phyloP scores from a whole-genome alignment of 2,797 vertebrate species.

The Hydrophis major region DNA sequence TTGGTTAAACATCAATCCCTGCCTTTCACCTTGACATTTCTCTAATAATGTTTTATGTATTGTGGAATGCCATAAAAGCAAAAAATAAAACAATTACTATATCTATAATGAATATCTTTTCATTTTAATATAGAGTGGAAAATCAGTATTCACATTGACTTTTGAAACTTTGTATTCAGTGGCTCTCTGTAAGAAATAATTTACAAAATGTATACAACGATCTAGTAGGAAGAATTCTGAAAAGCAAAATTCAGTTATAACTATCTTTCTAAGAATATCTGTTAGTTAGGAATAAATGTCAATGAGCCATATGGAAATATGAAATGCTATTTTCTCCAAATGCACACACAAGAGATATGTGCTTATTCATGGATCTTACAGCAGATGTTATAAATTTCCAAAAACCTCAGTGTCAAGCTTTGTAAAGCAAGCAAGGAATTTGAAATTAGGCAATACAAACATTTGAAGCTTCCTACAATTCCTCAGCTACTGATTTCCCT shows the following conservation, averaged over 20 bases:
- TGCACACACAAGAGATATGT: neutral
- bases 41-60: neutral
- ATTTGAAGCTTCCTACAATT: neutral
- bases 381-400: neutral
- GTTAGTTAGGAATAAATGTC: neutral
- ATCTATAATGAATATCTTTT: no score
- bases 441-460: slow-evolving; percentile 23
- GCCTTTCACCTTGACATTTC: neutral
- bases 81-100: neutral
- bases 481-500: neutral
- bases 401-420: neutral
- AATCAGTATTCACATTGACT: neutral
- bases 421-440: slow-evolving; percentile 3
- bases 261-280: slow-evolving; percentile 11
- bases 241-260: slow-evolving; percentile 10
- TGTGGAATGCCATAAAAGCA: neutral
- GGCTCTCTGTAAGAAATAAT: neutral
- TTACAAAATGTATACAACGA: neutral
- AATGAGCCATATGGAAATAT: neutral
- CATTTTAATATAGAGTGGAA: neutral
- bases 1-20: neutral
- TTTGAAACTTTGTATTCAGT: slow-evolving; percentile 10
- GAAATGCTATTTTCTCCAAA: neutral
- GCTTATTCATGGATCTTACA: neutral
- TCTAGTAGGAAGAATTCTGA: accelerated